phyloP scores from a whole-genome alignment of 2,888 invertebrate genomes.

The Drosophila mimica region DNA sequence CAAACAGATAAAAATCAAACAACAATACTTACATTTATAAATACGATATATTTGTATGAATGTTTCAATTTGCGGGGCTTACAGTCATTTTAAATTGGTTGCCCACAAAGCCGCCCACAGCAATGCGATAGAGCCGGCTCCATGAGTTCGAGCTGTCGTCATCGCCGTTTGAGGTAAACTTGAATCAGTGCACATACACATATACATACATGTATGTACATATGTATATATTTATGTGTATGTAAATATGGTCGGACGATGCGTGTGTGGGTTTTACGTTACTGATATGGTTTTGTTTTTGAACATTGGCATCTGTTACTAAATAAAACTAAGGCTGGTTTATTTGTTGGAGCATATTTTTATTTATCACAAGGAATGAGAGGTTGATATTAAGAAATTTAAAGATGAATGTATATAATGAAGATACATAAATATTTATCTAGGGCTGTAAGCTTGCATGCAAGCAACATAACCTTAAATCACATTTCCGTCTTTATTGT shows the following conservation, averaged over 20 bases:
- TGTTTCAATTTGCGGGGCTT: background rate
- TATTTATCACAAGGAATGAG: background rate
- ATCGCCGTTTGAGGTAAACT: conserved; percentile 42
- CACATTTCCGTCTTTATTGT: background rate
- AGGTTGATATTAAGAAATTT: background rate
- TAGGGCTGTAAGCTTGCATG: background rate
- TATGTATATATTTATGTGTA: conserved; percentile 3
- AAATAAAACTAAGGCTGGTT: background rate
- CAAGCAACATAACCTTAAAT: conserved; percentile 35
- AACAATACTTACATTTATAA: background rate
- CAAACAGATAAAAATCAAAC: conserved; percentile 21
- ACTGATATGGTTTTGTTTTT: conserved; percentile 5
- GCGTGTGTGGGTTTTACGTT: conserved; percentile 7
- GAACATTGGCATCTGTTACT: conserved; percentile 31
- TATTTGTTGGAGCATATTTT: background rate
- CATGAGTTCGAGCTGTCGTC: conserved; percentile 30
- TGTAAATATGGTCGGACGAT: conserved; percentile 7
- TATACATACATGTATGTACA: background rate
- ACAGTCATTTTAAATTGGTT: conserved; percentile 19
- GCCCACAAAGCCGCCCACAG: conserved; percentile 45
- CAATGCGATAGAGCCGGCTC: conserved; percentile 37
- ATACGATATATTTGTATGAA: conserved; percentile 3
- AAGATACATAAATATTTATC: background rate
- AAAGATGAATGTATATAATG: background rate
- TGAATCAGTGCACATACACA: conserved; percentile 27